Base-by-base conservation (phyloP, 2,113 vertebrate species). In the Hiodon alosoides region DNA sequence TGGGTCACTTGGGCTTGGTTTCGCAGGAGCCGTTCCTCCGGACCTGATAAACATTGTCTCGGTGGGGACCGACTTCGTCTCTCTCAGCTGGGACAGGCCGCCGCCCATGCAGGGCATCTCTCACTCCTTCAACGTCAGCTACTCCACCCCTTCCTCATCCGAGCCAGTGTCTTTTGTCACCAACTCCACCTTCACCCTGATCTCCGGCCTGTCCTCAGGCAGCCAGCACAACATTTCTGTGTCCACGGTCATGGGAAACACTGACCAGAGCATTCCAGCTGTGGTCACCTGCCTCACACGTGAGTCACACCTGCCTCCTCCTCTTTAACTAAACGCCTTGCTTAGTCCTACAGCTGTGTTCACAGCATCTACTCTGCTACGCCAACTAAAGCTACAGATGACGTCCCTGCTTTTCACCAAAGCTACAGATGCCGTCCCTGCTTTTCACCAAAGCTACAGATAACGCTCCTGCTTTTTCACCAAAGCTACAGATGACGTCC, bases 71-170 rank as follows among this genome's bases (percentile, higher is more conserved):
- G 8, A 59, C 58, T 61, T 17, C 4, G 59, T 72, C 46, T 17
- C 4, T 2, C 71, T 72, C 47, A 51, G 48, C 11, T 72, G 59
- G 59, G 48, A 50, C 14, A 61, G 58, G 52, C 71, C 71, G 4
- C 14, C 14, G n/a, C 7, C 57, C 58, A 72, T 72, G 71, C 46
- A 14, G 7, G n/a, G 13, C 47, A 16, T 64, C 59, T 47, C 47
- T 14, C 58, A 72, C 71, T 62, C 47, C 59, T 72, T 72, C 71
- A 72, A 52, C 8, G 13, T 72, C 7, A 72, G 47, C 71, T 61
- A 62, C 3, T 0, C n/a, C 47, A 16, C 71, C 50, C 31, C 3
- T 11, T 72, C 59, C 48, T 54, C 55, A 50, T 13, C 13, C 14
- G 58, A 6, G 7, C 4, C 1, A 47, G 9, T 9, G 7, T 72